A percentile compares a stretch with the other conserved stretches of the same genome.
Conservation (phyloP, 2,797 vertebrate genomes). For the Toxotes lorentzi region DNA sequence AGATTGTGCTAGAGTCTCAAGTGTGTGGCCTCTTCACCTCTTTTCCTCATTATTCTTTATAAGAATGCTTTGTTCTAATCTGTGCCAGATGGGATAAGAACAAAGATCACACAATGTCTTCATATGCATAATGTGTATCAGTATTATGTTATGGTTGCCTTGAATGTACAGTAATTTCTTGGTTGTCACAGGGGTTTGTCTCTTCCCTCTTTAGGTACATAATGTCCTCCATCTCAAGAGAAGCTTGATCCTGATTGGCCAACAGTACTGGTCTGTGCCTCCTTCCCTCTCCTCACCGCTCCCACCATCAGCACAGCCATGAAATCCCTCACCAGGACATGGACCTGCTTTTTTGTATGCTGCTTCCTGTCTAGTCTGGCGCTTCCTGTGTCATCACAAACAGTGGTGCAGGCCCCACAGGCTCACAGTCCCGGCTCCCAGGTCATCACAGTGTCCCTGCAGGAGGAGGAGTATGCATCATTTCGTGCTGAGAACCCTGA, state of each 20-base stretch:
- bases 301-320: slow-evolving; percentile 79
- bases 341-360: slow-evolving; percentile 90
- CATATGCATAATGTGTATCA: not conserved
- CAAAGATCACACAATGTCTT: slow-evolving; percentile 4
- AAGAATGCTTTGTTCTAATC: slow-evolving; percentile 46
- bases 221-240: slow-evolving; percentile 80
- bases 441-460: slow-evolving; percentile 82
- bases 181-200: slow-evolving; percentile 50
- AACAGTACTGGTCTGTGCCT: slow-evolving; percentile 72
- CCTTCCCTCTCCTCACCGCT: slow-evolving; percentile 68
- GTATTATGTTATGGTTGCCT: slow-evolving; percentile 2
- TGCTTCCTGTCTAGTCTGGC: slow-evolving; percentile 87
- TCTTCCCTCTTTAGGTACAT: slow-evolving; percentile 83
- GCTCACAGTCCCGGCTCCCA: slow-evolving; percentile 70
- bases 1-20: slow-evolving; percentile 51
- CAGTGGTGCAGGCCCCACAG: slow-evolving; percentile 75
- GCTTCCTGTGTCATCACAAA: slow-evolving; percentile 77
- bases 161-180: not conserved
- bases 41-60: slow-evolving; percentile 48
- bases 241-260: slow-evolving; percentile 80
- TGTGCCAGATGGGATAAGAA: slow-evolving; percentile 44
- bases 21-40: slow-evolving; percentile 55
- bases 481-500: slow-evolving; percentile 90
- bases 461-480: slow-evolving; percentile 87
- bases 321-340: slow-evolving; percentile 86